Evolutionary conservation across 2,888 invertebrate genomes (phyloP).

Genomic region (Limnephilus rhombicus): DNA sequence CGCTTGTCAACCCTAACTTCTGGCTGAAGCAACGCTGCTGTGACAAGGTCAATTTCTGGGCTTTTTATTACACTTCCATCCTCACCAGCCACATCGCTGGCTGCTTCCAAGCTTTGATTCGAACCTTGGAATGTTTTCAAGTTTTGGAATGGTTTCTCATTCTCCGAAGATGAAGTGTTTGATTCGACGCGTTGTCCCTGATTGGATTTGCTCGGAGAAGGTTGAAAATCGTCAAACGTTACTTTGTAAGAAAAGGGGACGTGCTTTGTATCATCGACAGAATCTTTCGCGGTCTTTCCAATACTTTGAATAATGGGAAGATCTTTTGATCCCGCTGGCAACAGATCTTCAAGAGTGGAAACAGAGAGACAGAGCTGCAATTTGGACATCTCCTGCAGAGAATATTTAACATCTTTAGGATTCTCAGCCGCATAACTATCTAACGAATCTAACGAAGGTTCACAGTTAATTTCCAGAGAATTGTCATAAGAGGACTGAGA

Average conservation of each 20-base stretch:
- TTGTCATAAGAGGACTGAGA: conserved; percentile 16
- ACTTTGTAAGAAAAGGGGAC: conserved; percentile 35
- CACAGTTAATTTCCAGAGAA: not conserved
- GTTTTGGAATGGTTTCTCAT: not conserved
- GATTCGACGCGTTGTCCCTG: not conserved
- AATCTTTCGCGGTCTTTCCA: not conserved
- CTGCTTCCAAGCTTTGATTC: not conserved
- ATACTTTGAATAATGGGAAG: not conserved
- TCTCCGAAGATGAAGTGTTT: not conserved
- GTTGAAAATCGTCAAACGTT: conserved; percentile 29
- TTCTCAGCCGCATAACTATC: not conserved
- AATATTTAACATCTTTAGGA: not conserved
- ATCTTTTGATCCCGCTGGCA: conserved; percentile 34
- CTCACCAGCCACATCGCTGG: not conserved
- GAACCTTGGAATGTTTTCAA: not conserved
- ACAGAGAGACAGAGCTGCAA: conserved; percentile 51
- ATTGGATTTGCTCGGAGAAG: not conserved
- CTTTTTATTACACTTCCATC: not conserved
- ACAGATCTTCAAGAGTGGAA: conserved; percentile 43
- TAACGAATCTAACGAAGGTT: not conserved
- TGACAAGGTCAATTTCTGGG: not conserved
- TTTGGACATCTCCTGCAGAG: not conserved
- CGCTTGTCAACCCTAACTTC: not conserved
- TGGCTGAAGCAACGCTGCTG: not conserved
- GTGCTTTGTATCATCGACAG: not conserved